phyloP scores from a whole-genome alignment of 2,888 invertebrate genomes.

The Heliconius sara region DNA sequence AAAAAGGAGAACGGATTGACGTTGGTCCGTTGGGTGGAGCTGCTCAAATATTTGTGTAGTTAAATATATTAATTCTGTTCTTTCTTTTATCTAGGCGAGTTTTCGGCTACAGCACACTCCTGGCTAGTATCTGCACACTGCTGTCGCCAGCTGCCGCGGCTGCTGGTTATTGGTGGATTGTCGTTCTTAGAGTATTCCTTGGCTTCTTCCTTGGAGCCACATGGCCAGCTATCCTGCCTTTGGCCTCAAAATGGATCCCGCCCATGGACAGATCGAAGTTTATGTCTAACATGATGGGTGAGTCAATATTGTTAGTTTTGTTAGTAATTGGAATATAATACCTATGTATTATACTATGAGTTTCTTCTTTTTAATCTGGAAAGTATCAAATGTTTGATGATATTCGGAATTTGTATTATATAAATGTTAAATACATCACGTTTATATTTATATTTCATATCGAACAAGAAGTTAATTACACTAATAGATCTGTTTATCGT shows the following conservation, averaged over 20 bases:
- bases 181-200: slow-evolving; percentile 88
- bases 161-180: slow-evolving; percentile 87
- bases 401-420: no score
- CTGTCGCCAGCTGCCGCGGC: slow-evolving; percentile 91
- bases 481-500: slow-evolving; percentile 13
- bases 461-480: background rate
- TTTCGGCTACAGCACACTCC: slow-evolving; percentile 93
- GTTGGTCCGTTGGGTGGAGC: no score
- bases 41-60: background rate
- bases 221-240: slow-evolving; percentile 96
- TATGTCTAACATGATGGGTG: slow-evolving; percentile 96
- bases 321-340: no score
- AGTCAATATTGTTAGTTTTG: slow-evolving; percentile 51
- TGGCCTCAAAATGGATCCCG: slow-evolving; percentile 97
- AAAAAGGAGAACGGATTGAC: no score
- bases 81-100: slow-evolving; percentile 81
- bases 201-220: slow-evolving; percentile 93
- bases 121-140: slow-evolving; percentile 91
- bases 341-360: no score
- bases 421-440: background rate
- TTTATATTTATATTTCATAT: slow-evolving; percentile 9
- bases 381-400: no score
- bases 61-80: background rate
- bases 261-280: slow-evolving; percentile 96
- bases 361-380: no score